Evolutionary conservation across 2,113 vertebrate genomes (phyloP), one percentile per base, ranked within the genome.

Genomic region (Corythoichthys haematopterus): DNA sequence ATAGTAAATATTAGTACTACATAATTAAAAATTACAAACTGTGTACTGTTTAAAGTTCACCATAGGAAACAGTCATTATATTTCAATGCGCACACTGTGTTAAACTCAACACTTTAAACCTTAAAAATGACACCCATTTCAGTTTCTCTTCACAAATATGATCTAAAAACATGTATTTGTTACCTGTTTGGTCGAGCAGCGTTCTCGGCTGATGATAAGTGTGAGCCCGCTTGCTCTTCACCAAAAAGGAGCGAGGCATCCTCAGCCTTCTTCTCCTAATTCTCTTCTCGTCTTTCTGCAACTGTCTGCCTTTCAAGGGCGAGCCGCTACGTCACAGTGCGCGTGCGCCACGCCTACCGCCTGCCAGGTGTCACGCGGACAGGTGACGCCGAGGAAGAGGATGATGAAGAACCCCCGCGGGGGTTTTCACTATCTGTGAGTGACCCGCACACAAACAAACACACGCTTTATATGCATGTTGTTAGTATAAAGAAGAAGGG

Each of bases 191-290:
- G 64, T 80, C 80, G 73, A 94, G 94, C 81, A 93, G 84, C 9
- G 85, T 86, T 3, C 97, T 91, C 16, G 93, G 95, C 80, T 95
- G 94, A 85, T 98, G 97, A 91, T 99, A 99, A 81, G 95, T 98
- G 90, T 98, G 96, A 15, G 97, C 97, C 80, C 94, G 94, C 88
- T 99, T 99, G 80, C 95, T 98, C 91, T 99, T 99, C 71, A 99
- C 97, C 60, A 99, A 85, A 87, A 99, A 99, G 11, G 97, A 97
- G 64, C 97, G 93, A 57, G 97, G 97, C 97, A 99, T 98, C 65
- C 75, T 62, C 60, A 3, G 13, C 3, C 4, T 12, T 12, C 47
- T 12, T 3, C 6, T 56, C 12, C 28, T 4, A 13, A 35, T 57
- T 35, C 33, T 36, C 33, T 33, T 14, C 55, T 57, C 33, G 33